Percentiles rank a stretch among this genome's conserved stretches.
Evolutionary conservation across 2,113 vertebrate genomes (phyloP).

Genomic region (Tetrao urogallus): DNA sequence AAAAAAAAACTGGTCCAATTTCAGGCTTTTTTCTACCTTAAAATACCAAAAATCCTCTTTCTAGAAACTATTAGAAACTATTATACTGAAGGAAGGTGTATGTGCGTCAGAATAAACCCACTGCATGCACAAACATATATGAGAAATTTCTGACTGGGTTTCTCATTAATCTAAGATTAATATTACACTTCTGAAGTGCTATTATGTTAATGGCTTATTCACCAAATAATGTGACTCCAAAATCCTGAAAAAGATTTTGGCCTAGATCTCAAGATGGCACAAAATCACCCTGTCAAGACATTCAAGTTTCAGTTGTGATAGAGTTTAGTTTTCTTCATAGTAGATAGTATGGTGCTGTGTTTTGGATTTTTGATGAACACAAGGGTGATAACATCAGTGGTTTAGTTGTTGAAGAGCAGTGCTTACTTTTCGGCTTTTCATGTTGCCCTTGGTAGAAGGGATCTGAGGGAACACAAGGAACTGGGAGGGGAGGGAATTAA

Average conservation of each 20-base stretch:
- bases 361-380: background rate
- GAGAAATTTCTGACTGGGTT: background rate
- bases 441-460: too few relatives aligned
- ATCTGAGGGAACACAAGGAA: too few relatives aligned
- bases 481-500: too few relatives aligned
- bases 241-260: background rate
- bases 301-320: background rate
- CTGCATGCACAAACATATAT: background rate
- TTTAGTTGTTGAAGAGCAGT: background rate
- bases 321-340: background rate
- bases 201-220: background rate
- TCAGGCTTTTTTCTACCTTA: background rate
- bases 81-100: background rate
- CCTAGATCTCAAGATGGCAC: background rate
- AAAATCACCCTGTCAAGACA: background rate
- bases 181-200: background rate
- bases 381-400: background rate
- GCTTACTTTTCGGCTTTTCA: background rate
- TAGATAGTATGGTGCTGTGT: background rate
- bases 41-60: background rate
- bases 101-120: background rate
- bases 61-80: too few relatives aligned
- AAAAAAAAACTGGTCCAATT: background rate
- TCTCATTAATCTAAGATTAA: background rate
- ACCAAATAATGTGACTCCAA: background rate